A percentile compares a stretch with the other conserved stretches of the same genome.
phyloP scores from a whole-genome alignment of 2,797 vertebrate genomes.

The Adrianichthys oophorus region DNA sequence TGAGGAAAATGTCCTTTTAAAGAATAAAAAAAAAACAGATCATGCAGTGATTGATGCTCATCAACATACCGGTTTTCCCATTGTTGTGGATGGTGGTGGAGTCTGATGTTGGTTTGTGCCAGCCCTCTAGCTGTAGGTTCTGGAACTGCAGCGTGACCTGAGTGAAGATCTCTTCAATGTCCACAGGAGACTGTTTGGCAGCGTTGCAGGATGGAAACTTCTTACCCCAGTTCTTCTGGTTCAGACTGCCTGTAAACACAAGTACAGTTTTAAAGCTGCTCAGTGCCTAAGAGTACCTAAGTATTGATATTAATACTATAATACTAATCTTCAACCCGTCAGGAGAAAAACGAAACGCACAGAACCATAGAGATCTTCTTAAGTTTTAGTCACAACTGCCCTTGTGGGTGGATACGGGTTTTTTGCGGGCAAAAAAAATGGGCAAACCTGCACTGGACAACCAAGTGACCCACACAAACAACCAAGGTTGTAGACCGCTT shows the following conservation, averaged over 20 bases:
- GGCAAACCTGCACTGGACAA: too few species aligned
- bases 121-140: conserved; percentile 88
- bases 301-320: neutral
- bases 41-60: neutral
- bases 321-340: too few species aligned
- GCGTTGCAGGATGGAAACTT: conserved; percentile 89
- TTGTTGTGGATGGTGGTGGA: conserved; percentile 86
- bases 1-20: too few species aligned
- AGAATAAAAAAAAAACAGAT: too few species aligned
- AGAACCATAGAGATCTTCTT: neutral
- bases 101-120: conserved; percentile 67
- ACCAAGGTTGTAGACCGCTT: too few species aligned
- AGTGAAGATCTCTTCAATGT: conserved; percentile 92
- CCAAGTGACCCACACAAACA: too few species aligned
- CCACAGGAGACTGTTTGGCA: conserved; percentile 91
- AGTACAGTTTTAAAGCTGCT: neutral
- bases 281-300: neutral
- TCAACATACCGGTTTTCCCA: conserved; percentile 89
- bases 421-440: too few species aligned
- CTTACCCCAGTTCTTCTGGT: conserved; percentile 89
- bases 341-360: neutral
- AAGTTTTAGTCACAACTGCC: too few species aligned
- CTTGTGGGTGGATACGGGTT: too few species aligned
- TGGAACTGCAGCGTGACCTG: conserved; percentile 92
- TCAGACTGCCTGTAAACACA: conserved; percentile 82